A percentile compares a stretch with the other conserved stretches of the same genome.
Evolutionary conservation across 2,113 vertebrate genomes (phyloP).

Genomic region (Urocitellus parryii): DNA sequence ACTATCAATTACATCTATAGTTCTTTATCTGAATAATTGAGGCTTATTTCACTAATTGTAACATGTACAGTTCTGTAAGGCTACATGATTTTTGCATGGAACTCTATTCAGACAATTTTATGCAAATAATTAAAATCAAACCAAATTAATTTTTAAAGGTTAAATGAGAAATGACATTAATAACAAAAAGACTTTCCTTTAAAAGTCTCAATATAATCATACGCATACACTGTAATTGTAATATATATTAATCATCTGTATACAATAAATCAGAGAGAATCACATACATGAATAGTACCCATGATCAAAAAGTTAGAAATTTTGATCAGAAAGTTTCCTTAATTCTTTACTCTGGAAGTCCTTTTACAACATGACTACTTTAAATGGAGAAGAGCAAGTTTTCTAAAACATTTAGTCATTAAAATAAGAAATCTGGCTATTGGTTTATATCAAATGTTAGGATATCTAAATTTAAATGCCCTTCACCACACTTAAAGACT

Average conservation of each 20-base stretch:
- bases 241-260: not conserved
- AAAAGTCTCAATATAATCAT: not conserved
- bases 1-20: not conserved
- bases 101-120: not conserved
- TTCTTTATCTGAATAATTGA: slow-evolving; percentile 47
- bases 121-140: slow-evolving; percentile 18
- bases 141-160: slow-evolving; percentile 35
- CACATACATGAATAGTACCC: not conserved
- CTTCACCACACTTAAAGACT: not conserved
- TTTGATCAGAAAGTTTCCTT: slow-evolving; percentile 37
- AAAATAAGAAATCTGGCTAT: slow-evolving; percentile 35
- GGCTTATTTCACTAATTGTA: slow-evolving; percentile 11
- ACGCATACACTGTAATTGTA: not conserved
- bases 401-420: slow-evolving; percentile 40
- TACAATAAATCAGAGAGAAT: not conserved
- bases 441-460: not conserved
- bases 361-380: slow-evolving; percentile 42
- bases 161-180: not conserved
- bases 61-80: not conserved
- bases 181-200: not conserved
- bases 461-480: slow-evolving; percentile 21
- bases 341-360: slow-evolving; percentile 16
- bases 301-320: slow-evolving; percentile 13
- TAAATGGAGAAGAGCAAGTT: not conserved
- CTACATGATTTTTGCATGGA: not conserved